A percentile compares a stretch with the other conserved stretches of the same genome.
phyloP scores from a whole-genome alignment of 2,888 invertebrate species.

The Athetis lepigone region DNA sequence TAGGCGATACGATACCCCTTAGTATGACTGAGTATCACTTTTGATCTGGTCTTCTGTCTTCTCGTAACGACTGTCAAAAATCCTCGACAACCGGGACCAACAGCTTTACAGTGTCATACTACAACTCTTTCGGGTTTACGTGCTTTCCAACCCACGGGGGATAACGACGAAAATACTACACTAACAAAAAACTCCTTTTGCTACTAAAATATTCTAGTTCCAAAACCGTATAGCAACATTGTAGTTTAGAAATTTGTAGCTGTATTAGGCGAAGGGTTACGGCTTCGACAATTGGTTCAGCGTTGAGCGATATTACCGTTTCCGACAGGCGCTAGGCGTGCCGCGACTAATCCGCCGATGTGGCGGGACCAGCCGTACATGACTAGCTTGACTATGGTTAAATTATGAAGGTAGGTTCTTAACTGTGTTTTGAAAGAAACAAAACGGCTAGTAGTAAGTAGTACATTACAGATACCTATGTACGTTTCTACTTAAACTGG shows the following conservation, averaged over 20 bases:
- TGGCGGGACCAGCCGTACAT: constrained; percentile 36
- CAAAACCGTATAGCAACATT: constrained; percentile 30
- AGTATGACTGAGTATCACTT: no score
- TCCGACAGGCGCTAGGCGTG: constrained; percentile 47
- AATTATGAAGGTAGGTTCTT: not conserved
- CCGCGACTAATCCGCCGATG: constrained; percentile 39
- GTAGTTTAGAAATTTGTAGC: constrained; percentile 16
- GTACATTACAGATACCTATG: not conserved
- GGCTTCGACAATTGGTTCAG: constrained; percentile 44
- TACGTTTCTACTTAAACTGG: no score
- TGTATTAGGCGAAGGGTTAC: constrained; percentile 8
- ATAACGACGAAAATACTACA: not conserved
- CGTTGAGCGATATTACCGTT: constrained; percentile 43
- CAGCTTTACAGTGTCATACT: no score
- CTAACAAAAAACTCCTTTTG: not conserved
- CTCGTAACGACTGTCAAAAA: no score
- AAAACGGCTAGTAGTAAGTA: not conserved
- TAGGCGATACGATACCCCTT: no score
- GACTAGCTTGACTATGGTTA: constrained; percentile 22
- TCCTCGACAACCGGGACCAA: no score
- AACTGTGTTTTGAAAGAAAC: constrained; percentile 28
- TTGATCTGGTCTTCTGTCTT: no score
- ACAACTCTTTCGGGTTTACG: no score
- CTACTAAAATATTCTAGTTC: not conserved
- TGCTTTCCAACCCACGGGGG: no score